phyloP scores from a whole-genome alignment of 2,888 invertebrate genomes.

The Megaustenia siamemsis region DNA sequence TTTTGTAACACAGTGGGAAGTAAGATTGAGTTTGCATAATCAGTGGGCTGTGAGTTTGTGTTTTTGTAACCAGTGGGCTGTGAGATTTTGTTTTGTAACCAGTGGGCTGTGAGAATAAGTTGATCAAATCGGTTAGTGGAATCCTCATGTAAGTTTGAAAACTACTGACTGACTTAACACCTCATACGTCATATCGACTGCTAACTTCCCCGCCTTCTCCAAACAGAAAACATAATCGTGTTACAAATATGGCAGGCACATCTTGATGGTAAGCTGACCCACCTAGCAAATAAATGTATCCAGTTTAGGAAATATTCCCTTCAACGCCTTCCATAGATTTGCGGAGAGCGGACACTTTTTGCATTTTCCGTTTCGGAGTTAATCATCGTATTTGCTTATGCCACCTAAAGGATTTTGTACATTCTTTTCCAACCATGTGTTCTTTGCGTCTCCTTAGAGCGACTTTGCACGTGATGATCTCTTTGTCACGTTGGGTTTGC shows the following conservation, averaged over 20 bases:
- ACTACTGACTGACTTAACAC: too few species aligned
- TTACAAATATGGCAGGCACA: background rate
- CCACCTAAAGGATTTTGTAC: background rate
- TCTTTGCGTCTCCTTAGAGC: background rate
- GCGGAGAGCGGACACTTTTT: background rate
- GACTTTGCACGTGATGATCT: background rate
- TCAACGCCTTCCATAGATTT: background rate
- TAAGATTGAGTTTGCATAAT: too few species aligned
- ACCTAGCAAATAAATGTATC: constrained; percentile 13
- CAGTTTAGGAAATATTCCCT: background rate
- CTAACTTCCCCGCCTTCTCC: background rate
- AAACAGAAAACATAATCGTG: constrained; percentile 6
- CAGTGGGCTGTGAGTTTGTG: too few species aligned
- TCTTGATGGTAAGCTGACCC: constrained; percentile 10
- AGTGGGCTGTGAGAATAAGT: too few species aligned
- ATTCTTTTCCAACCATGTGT: background rate
- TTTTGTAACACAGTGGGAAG: too few species aligned
- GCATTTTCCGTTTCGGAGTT: background rate
- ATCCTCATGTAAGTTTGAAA: too few species aligned
- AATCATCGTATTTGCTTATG: constrained; percentile 1
- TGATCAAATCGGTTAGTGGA: too few species aligned
- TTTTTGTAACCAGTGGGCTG: too few species aligned
- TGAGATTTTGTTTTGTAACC: too few species aligned
- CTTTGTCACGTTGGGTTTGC: background rate
- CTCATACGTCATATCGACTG: background rate